Evolutionary conservation across 1,140 invertebrate species (phyloP).

Genomic region (Hirudo medicinalis): DNA sequence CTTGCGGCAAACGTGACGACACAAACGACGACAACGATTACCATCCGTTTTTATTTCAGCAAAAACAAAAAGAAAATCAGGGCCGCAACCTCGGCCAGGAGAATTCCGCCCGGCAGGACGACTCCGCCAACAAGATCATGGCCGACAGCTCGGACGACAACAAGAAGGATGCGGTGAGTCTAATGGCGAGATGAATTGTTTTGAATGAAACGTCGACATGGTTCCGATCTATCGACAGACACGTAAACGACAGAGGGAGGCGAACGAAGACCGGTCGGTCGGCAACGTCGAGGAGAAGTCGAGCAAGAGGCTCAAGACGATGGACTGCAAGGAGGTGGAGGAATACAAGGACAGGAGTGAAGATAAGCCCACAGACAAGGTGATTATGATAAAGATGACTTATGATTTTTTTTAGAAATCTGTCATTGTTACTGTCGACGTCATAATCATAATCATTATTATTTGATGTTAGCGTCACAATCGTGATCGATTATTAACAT

Average conservation of each 20-base stretch:
- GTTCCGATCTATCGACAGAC: no score
- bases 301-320: conserved; percentile 51
- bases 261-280: conserved; percentile 50
- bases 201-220: no score
- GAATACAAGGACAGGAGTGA: conserved; percentile 31
- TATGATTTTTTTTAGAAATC: neutral
- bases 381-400: neutral
- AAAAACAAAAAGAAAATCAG: no score
- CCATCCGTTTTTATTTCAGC: no score
- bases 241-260: conserved; percentile 17
- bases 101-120: no score
- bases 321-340: conserved; percentile 40
- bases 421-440: neutral
- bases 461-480: neutral
- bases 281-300: conserved; percentile 49
- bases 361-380: neutral
- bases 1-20: no score
- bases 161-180: no score
- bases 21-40: no score
- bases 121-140: no score
- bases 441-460: neutral
- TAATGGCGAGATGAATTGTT: no score
- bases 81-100: no score
- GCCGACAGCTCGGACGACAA: no score
- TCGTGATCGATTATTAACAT: neutral